Evolutionary conservation across 2,888 invertebrate genomes (phyloP).

Genomic region (Drosophila imparisetae): DNA sequence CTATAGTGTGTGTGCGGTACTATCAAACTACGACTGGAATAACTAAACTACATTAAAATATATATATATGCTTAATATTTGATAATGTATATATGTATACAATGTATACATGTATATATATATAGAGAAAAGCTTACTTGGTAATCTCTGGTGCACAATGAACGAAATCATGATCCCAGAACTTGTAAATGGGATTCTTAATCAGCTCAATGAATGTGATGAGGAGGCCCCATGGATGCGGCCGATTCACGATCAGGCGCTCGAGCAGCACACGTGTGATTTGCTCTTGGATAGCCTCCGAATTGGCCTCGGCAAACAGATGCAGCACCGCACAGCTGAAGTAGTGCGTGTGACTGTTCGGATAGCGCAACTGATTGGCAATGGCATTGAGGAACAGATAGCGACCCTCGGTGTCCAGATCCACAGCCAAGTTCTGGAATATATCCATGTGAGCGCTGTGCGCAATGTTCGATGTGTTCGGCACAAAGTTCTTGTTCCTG

Average conservation of each 20-base stretch:
- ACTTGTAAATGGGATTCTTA: slow-evolving; percentile 98
- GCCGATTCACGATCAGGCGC: slow-evolving; percentile 98
- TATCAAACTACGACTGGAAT: slow-evolving; percentile 9
- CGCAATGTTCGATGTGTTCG: slow-evolving; percentile 98
- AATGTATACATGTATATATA: not conserved
- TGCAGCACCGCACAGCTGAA: slow-evolving; percentile 99
- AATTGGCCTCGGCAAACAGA: slow-evolving; percentile 98
- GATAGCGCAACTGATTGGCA: slow-evolving; percentile 99
- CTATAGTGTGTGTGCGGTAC: not conserved
- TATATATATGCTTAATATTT: not conserved
- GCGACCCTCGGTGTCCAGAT: slow-evolving; percentile 97
- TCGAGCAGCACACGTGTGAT: slow-evolving; percentile 98
- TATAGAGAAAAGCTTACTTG: slow-evolving; percentile 89
- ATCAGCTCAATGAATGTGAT: slow-evolving; percentile 99
- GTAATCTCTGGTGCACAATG: slow-evolving; percentile 99
- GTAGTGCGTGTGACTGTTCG: slow-evolving; percentile 99
- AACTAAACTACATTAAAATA: not conserved
- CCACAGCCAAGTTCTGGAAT: slow-evolving; percentile 99
- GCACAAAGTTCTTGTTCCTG: slow-evolving; percentile 94
- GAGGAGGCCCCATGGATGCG: slow-evolving; percentile 99
- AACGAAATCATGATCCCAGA: slow-evolving; percentile 99
- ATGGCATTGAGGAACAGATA: slow-evolving; percentile 99
- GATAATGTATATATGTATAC: not conserved
- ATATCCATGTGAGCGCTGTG: slow-evolving; percentile 99
- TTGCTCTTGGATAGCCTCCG: slow-evolving; percentile 99